These are phyloP conservation scores for Tinamus major DNA, from an alignment of 2,797 vertebrate species.

Conservation along the genomic window DNA sequence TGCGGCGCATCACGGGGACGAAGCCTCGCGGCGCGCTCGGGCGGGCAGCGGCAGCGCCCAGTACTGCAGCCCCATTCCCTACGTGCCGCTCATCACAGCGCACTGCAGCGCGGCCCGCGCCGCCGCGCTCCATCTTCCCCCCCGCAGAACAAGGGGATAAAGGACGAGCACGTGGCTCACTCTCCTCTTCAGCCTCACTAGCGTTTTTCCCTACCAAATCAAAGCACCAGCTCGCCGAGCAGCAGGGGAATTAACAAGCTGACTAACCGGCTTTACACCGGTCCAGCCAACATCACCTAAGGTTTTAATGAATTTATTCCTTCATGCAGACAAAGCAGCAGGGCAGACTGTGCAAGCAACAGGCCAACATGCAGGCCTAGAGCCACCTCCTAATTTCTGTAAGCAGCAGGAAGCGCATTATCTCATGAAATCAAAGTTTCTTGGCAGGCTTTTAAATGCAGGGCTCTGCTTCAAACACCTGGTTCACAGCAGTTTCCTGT, in stretches of 20 bases:
- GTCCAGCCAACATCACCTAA: fast-evolving
- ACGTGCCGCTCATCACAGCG: constrained; percentile 71
- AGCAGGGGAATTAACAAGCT: neutral
- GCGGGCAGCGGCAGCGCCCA: neutral
- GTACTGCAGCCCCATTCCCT: constrained; percentile 69
- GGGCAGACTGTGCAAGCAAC: neutral
- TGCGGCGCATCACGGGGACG: neutral
- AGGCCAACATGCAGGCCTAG: fast-evolving
- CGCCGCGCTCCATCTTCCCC: neutral
- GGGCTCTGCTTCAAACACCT: neutral
- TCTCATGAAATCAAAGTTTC: neutral
- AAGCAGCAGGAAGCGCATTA: neutral
- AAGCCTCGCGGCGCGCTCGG: neutral
- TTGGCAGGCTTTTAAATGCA: neutral
- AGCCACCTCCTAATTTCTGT: neutral
- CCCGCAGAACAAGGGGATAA: neutral
- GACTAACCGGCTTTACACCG: fast-evolving
- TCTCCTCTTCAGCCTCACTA: neutral
- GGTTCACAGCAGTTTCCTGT: neutral
- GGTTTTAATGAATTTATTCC: neutral
- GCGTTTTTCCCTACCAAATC: neutral
- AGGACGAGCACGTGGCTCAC: neutral
- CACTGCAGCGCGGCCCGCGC: neutral
- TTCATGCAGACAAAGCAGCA: neutral
- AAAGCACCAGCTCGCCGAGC: neutral